phyloP scores from a whole-genome alignment of 1,140 invertebrate species.

The Copidosoma floridanum region DNA sequence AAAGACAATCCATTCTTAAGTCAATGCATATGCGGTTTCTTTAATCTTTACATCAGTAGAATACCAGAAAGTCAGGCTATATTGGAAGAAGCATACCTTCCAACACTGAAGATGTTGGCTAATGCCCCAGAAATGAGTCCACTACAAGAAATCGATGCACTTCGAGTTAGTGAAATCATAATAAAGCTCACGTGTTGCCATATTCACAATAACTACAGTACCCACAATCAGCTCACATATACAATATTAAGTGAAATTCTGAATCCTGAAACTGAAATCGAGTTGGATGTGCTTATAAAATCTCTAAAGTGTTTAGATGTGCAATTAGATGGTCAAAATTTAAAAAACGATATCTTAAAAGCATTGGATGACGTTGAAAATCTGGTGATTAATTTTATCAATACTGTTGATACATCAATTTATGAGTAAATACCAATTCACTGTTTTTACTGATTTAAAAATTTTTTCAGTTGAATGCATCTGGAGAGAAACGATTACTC shows the following conservation, averaged over 20 bases:
- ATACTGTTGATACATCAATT: slow-evolving; percentile 11
- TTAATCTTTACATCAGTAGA: slow-evolving; percentile 58
- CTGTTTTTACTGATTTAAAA: slow-evolving; percentile 20
- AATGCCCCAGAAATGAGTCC: slow-evolving; percentile 71
- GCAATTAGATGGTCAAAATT: slow-evolving; percentile 34
- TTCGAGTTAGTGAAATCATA: slow-evolving; percentile 55
- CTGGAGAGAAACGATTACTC: slow-evolving; percentile 33
- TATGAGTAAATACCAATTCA: slow-evolving; percentile 7
- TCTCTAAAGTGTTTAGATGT: slow-evolving; percentile 43
- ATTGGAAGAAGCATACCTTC: slow-evolving; percentile 66
- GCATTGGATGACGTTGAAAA: slow-evolving; percentile 37
- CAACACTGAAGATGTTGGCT: slow-evolving; percentile 67
- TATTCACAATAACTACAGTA: slow-evolving; percentile 30
- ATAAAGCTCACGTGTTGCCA: slow-evolving; percentile 38
- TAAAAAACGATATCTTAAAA: slow-evolving; percentile 36
- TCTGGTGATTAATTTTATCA: slow-evolving; percentile 33
- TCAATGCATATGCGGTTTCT: slow-evolving; percentile 61
- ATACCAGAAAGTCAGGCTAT: slow-evolving; percentile 57
- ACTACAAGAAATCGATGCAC: slow-evolving; percentile 64
- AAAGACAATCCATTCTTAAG: slow-evolving; percentile 57
- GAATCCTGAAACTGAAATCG: slow-evolving; percentile 36
- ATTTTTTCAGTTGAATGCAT: slow-evolving; percentile 27
- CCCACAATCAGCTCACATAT: slow-evolving; percentile 48
- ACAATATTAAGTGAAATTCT: slow-evolving; percentile 44
- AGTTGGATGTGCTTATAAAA: slow-evolving; percentile 38